phyloP scores from a whole-genome alignment of 2,113 vertebrate species.

The Dunckerocampus dactyliophorus region DNA sequence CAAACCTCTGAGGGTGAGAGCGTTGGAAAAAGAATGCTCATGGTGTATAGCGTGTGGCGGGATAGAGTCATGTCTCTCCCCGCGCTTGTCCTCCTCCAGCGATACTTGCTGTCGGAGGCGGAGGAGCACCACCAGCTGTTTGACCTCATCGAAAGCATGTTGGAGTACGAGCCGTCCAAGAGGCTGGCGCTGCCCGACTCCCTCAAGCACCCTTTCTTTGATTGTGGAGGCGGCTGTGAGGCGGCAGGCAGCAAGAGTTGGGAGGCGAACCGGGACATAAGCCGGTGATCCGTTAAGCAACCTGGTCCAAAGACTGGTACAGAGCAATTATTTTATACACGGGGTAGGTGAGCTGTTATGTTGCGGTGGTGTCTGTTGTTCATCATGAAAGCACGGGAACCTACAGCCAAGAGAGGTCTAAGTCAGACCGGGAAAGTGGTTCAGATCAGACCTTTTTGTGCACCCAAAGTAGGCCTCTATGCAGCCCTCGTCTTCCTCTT shows the following conservation, averaged over 20 bases:
- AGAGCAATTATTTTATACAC: conserved; percentile 12
- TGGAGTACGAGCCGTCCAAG: conserved; percentile 93
- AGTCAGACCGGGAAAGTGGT: no score
- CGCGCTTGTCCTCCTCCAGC: conserved; percentile 60
- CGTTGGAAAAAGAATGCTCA: no score
- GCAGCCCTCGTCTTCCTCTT: conserved; percentile 61
- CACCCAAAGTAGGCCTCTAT: conserved; percentile 46
- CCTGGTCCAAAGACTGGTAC: conserved; percentile 31
- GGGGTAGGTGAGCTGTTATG: conserved; percentile 36
- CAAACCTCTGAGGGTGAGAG: conserved; percentile 89
- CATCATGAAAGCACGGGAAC: conserved; percentile 51
- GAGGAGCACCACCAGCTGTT: conserved; percentile 95
- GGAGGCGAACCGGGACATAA: conserved; percentile 95
- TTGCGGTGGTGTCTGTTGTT: conserved; percentile 11
- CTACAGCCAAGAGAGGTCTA: conserved; percentile 29
- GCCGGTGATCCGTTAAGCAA: conserved; percentile 80
- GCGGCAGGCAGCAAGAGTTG: conserved; percentile 79
- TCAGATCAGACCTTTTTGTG: conserved; percentile 10
- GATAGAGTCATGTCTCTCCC: background rate
- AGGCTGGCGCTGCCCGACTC: conserved; percentile 81
- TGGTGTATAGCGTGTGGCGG: background rate
- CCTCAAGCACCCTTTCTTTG: conserved; percentile 89
- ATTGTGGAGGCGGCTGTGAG: conserved; percentile 59
- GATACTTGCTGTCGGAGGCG: conserved; percentile 87
- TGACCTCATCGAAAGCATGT: conserved; percentile 92